These are phyloP conservation scores for Conopomorpha cramerella DNA, from an alignment of 1,140 invertebrate genomes.

Conservation along the genomic window DNA sequence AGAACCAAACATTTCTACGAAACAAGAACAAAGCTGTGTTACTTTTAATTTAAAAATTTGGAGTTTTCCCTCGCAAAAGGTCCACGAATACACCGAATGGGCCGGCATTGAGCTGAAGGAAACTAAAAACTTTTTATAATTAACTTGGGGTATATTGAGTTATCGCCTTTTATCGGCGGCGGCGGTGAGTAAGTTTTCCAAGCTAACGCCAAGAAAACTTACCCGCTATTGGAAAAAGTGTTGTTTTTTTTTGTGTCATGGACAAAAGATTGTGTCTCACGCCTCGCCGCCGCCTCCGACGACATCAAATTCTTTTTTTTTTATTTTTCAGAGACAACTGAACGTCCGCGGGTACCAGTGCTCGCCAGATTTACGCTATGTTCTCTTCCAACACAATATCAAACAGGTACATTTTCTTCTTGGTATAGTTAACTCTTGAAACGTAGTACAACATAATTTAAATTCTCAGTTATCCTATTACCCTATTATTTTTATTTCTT, in stretches of 20 bases:
- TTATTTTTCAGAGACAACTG: conserved; percentile 72
- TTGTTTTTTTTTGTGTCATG: too few relatives aligned
- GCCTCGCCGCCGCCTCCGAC: too few relatives aligned
- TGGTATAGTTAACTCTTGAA: neutral
- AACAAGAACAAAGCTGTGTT: too few relatives aligned
- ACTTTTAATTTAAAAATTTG: too few relatives aligned
- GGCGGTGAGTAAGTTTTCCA: too few relatives aligned
- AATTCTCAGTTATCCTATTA: neutral
- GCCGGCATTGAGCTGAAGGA: neutral
- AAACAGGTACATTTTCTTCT: conserved; percentile 70
- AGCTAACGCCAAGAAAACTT: too few relatives aligned
- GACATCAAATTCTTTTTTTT: conserved; percentile 4
- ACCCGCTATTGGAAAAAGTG: too few relatives aligned
- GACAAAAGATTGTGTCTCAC: too few relatives aligned
- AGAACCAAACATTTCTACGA: too few relatives aligned
- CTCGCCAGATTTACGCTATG: conserved; percentile 78
- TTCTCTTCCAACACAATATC: conserved; percentile 84
- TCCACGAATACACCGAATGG: neutral
- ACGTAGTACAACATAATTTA: too few relatives aligned
- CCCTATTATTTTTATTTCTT: conserved; percentile 3
- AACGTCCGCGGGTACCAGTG: conserved; percentile 83
- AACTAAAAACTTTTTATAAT: conserved; percentile 2
- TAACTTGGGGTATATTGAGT: conserved; percentile 2
- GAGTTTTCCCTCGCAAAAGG: too few relatives aligned
- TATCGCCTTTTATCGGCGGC: conserved; percentile 2